Base-by-base conservation (phyloP, 2,113 vertebrate species). In the Grammomys dolichurus region DNA sequence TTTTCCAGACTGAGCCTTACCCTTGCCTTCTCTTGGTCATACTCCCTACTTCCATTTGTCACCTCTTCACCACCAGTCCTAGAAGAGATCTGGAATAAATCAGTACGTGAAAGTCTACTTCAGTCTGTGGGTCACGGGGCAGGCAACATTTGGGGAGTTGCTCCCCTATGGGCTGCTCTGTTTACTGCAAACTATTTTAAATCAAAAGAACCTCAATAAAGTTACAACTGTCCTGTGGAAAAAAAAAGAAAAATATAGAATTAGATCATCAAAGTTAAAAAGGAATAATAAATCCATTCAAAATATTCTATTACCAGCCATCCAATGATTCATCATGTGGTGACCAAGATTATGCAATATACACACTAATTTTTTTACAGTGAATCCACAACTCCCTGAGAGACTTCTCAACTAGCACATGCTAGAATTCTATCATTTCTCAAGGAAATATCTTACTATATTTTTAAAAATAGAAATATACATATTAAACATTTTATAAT, bases 131-230 rank as follows among this genome's bases (percentile, higher is more conserved):
- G 24, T 72, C 11, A 1, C 22, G 26, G 87, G 58, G 26, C 78
- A 73, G 65, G 56, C 95, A 91, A 69, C 33, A 63, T 36, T 73
- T 95, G 36, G 48, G 67, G 91, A 51, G 69, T 58, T 89, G 91
- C 36, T 73, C 58, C 40, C 31, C 31, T 93, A 22, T 28, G 72
- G 88, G 51, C 73, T 56, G 43, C 94, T 77, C 78, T 96, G 67
- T 97, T 81, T 75, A 72, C 69, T 95, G 43, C 43, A 72, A 94
- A 96, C 36, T 73, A 54, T 97, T 97, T 97, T 96, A 58, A 84
- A 93, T 70, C 36, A 63, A 88, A 95, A 95, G 63, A 96, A 80
- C 28, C 22, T 96, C 63, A 97, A 95, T 97, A 97, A 97, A 97
- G 24, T 93, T 80, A 88, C 10, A 70, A 80, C 73, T 91, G 56